Evolutionary conservation across 2,797 vertebrate genomes (phyloP).

Genomic region (Pteronotus mesoamericanus): DNA sequence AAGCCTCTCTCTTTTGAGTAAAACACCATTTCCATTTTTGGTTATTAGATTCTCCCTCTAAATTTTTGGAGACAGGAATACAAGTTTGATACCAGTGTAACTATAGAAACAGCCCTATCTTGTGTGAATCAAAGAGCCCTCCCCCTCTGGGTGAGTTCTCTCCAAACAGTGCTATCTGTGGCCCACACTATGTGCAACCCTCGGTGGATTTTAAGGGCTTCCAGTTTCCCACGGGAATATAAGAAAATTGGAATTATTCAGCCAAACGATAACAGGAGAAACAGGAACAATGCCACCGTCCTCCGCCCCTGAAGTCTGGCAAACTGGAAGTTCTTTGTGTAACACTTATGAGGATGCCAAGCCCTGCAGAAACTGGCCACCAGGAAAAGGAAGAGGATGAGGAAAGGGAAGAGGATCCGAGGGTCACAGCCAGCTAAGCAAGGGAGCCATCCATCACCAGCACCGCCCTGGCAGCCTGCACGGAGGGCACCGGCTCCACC

Average conservation of each 20-base stretch:
- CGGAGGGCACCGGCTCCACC: slow-evolving; percentile 27
- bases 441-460: slow-evolving; percentile 65
- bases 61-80: slow-evolving; percentile 23
- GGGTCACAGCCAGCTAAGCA: slow-evolving; percentile 52
- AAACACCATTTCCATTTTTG: not conserved
- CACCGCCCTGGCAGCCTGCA: slow-evolving; percentile 52
- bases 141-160: not conserved
- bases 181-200: not conserved
- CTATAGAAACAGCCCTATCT: slow-evolving; percentile 55
- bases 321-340: slow-evolving; percentile 60
- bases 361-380: slow-evolving; percentile 48
- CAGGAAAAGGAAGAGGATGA: slow-evolving; percentile 77
- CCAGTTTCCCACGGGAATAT: slow-evolving; percentile 74
- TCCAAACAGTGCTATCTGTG: not conserved
- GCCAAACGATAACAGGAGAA: slow-evolving; percentile 65
- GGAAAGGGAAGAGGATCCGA: slow-evolving; percentile 70
- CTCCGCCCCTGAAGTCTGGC: slow-evolving; percentile 47
- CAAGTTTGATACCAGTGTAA: slow-evolving; percentile 43
- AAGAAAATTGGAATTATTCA: slow-evolving; percentile 70
- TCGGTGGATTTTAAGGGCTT: slow-evolving; percentile 21
- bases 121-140: not conserved
- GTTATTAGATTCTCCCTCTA: slow-evolving; percentile 27
- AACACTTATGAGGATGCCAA: slow-evolving; percentile 67
- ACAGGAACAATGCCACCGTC: slow-evolving; percentile 58
- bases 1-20: slow-evolving; percentile 1